Conservation (phyloP, 2,113 vertebrate species). For the cat (Felis catus) region DNA sequence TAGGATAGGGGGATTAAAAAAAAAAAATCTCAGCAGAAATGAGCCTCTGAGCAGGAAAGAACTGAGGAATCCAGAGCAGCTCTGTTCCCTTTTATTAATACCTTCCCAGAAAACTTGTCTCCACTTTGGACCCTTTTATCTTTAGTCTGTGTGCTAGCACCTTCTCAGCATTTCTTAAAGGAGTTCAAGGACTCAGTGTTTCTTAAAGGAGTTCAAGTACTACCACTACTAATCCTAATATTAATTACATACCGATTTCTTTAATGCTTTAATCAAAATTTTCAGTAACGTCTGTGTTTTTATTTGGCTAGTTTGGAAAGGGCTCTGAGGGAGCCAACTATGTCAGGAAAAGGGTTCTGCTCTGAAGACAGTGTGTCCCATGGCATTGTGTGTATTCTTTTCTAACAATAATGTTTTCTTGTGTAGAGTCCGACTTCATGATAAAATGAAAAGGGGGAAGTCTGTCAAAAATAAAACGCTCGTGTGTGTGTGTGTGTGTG, state of each 20-base stretch:
- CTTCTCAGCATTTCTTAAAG: neutral
- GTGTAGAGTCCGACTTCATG: neutral
- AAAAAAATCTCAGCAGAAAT: neutral
- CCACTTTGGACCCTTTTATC: neutral
- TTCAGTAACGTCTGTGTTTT: neutral
- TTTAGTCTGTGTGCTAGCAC: neutral
- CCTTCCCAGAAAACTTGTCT: neutral
- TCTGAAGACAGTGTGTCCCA: neutral
- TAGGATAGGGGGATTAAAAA: neutral
- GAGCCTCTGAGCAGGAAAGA: neutral
- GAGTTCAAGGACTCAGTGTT: neutral
- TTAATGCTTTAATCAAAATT: neutral
- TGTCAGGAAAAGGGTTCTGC: neutral
- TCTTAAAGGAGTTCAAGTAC: constrained; percentile 23
- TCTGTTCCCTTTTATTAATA: neutral
- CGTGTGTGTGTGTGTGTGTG: neutral
- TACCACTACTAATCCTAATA: neutral
- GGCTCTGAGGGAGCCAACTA: neutral
- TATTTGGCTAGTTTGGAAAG: neutral
- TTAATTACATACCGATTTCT: neutral
- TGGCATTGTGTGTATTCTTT: neutral
- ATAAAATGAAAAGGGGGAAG: neutral
- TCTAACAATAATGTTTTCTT: neutral
- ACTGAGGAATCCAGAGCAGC: neutral
- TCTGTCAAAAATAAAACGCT: neutral